Conservation (phyloP, 2,888 invertebrate genomes). For the Pristionchus exspectatus region DNA sequence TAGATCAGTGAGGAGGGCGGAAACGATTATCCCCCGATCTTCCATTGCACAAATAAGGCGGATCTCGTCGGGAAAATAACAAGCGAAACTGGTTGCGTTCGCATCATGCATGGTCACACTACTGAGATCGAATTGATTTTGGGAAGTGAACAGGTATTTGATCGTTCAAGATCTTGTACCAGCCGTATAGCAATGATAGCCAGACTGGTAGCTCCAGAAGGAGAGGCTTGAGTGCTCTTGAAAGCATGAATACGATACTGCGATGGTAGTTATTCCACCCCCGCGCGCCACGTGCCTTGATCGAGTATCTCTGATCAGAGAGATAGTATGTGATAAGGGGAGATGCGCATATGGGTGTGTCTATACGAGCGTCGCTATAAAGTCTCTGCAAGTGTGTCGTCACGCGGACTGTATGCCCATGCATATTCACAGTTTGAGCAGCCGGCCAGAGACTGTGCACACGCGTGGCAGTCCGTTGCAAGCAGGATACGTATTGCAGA, state of each 20-base stretch:
- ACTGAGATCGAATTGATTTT: neutral
- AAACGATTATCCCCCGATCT: slow-evolving; percentile 8
- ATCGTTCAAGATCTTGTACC: neutral
- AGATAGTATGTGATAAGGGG: neutral
- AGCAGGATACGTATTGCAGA: neutral
- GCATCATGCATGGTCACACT: neutral
- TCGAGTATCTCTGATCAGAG: neutral
- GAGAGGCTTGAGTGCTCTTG: no score
- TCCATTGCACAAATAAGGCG: slow-evolving; percentile 20
- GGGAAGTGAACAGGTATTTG: neutral
- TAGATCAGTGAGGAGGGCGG: neutral
- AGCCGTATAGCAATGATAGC: neutral
- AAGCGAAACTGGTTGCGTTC: neutral
- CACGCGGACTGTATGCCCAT: neutral
- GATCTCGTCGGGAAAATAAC: neutral
- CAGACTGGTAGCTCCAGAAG: no score
- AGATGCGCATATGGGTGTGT: neutral
- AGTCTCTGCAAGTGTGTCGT: neutral
- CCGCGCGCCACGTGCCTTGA: neutral
- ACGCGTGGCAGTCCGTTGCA: neutral
- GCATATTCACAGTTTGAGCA: neutral
- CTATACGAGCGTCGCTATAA: neutral
- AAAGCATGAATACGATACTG: neutral
- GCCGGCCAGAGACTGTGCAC: neutral
- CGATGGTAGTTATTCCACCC: neutral